Conservation (phyloP, 1,140 invertebrate genomes). For the Formica selysi region DNA sequence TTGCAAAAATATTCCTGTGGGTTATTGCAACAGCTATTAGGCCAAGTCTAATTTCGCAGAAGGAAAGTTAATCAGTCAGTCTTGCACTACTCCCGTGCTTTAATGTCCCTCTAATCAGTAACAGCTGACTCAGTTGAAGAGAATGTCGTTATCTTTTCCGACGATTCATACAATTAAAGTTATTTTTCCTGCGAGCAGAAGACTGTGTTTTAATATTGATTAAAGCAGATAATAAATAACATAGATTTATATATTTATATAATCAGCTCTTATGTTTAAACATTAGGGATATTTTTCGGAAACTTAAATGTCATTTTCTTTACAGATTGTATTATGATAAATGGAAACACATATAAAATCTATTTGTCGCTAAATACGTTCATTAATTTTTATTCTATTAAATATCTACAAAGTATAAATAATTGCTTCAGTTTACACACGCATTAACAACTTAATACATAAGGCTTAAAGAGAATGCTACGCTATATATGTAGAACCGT, state of each 20-base stretch:
- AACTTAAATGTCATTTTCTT: not conserved
- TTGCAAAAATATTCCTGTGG: slow-evolving; percentile 70
- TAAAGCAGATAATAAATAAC: not conserved
- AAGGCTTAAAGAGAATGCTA: not conserved
- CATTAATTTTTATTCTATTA: slow-evolving; percentile 13
- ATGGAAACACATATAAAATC: not conserved
- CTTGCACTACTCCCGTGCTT: slow-evolving; percentile 38
- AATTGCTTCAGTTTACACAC: slow-evolving; percentile 1
- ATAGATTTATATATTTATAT: not conserved
- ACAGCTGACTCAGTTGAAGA: slow-evolving; percentile 1
- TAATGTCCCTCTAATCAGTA: slow-evolving; percentile 17
- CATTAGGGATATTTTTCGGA: not conserved
- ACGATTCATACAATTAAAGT: not conserved
- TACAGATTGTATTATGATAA: not conserved
- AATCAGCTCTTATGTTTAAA: not conserved
- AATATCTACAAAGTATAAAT: slow-evolving; percentile 19
- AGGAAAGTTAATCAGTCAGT: slow-evolving; percentile 60
- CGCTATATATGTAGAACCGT: not conserved
- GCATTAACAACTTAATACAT: not conserved
- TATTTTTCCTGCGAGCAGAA: not conserved
- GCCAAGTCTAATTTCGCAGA: slow-evolving; percentile 72
- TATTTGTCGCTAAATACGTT: slow-evolving; percentile 11
- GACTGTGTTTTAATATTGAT: not conserved
- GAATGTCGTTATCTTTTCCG: not conserved
- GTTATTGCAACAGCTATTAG: slow-evolving; percentile 55